Base-by-base conservation (phyloP, 2,888 invertebrate genomes). In the Zygogramma bicolorata region DNA sequence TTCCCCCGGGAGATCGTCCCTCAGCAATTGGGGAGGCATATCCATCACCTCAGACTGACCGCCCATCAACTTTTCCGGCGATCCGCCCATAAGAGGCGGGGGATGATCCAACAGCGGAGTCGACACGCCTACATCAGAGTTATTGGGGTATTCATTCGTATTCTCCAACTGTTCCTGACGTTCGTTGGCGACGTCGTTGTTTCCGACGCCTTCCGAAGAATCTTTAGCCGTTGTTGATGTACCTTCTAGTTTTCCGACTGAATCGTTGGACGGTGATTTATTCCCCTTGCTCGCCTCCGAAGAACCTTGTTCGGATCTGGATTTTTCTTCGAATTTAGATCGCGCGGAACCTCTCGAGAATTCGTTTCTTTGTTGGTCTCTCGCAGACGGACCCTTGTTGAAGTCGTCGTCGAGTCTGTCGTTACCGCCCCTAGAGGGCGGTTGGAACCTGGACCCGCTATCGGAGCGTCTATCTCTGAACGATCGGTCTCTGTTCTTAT, bases 401-500 rank as follows among this genome's bases (percentile, higher is more conserved):
- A 15, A n/a, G 15, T 15, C 59, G 13, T 34, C 61, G 8, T 20
- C 18, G 13, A n/a, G 38, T 13, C 40, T 61, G 7, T 38, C 61
- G 6, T 59, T 34, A 20, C 29, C 31, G 6, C 22, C 38, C 40
- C 13, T 31, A 8, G 5, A 15, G 10, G 38, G n/a, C 5, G 25
- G 25, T 20, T 46, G 42, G 63, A 70, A 49, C 27, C 63, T 46
- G 7, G 58, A 61, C 8, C 58, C 53, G 6, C 34, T 61, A n/a
- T 69, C 69, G 0, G 53, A 53, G 4, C 69, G 25, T n/a, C 63
- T 61, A 6, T 69, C 69, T 18, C 69, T 38, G 25, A 49, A 57
- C 29, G 53, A 57, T 46, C 69, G 68, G 18, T 76, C 76, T 25
- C 74, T 70, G 53, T 62, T 74, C 34, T 73, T 73, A 34, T 68